These are phyloP conservation scores for Choloepus hoffmanni DNA, from an alignment of 2,113 vertebrate genomes.

Conservation along the genomic window DNA sequence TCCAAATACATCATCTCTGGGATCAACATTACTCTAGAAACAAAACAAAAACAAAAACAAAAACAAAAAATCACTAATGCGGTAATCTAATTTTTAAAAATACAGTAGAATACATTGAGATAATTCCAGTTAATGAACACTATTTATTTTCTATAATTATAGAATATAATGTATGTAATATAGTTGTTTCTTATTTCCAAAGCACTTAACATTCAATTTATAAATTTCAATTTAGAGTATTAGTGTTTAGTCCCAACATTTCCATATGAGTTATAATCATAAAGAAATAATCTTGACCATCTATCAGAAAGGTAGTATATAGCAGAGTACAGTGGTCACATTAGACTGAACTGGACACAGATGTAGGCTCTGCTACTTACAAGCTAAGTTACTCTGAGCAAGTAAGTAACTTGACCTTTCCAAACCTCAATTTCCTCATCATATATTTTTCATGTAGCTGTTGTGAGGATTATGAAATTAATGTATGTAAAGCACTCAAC, in stretches of 20 bases:
- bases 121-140: constrained; percentile 20
- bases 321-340: not conserved
- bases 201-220: constrained; percentile 10
- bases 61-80: not conserved
- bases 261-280: not conserved
- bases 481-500: not conserved
- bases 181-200: not conserved
- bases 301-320: not conserved
- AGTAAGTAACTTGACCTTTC: not conserved
- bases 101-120: constrained; percentile 19
- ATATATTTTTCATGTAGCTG: not conserved
- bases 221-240: constrained; percentile 19
- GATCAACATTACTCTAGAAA: constrained; percentile 96
- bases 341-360: not conserved
- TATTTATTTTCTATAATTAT: no score
- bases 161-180: no score
- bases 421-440: constrained; percentile 7
- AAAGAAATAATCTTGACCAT: not conserved
- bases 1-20: constrained; percentile 98
- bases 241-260: not conserved
- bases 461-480: not conserved
- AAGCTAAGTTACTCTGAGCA: not conserved
- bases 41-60: constrained; percentile 37
- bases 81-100: not conserved
- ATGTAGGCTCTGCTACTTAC: not conserved